phyloP scores from a whole-genome alignment of 1,140 invertebrate genomes.

The Piezodorus guildinii region DNA sequence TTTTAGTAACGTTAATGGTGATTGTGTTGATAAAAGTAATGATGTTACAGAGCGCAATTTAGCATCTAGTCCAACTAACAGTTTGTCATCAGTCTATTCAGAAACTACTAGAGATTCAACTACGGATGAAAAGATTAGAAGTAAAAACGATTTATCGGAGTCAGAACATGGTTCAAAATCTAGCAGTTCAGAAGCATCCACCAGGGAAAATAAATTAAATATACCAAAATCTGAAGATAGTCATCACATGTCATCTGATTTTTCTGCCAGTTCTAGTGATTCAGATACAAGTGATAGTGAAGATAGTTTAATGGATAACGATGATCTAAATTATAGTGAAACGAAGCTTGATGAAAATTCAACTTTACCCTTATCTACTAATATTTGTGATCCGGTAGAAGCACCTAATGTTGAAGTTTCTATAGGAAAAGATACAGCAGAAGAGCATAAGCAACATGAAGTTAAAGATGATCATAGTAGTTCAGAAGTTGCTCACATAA shows the following conservation, averaged over 20 bases:
- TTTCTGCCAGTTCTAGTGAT: not conserved
- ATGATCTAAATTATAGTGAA: too few species aligned
- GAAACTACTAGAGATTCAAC: not conserved
- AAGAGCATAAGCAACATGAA: too few species aligned
- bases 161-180: conserved; percentile 1
- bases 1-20: conserved; percentile 8
- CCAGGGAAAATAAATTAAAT: too few species aligned
- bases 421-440: too few species aligned
- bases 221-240: too few species aligned
- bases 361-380: not conserved
- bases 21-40: not conserved
- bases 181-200: too few species aligned
- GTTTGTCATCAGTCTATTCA: not conserved
- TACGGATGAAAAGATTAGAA: not conserved
- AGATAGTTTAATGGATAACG: not conserved
- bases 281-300: conserved; percentile 4
- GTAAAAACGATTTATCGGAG: too few species aligned
- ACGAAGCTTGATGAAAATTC: not conserved
- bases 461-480: too few species aligned
- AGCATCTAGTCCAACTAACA: not conserved
- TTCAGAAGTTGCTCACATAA: too few species aligned
- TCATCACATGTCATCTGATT: too few species aligned
- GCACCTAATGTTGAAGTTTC: too few species aligned
- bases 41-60: not conserved
- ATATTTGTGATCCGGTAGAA: not conserved